Evolutionary conservation across 2,797 vertebrate genomes (phyloP).

Genomic region (Cynodonichthys magdalenae): DNA sequence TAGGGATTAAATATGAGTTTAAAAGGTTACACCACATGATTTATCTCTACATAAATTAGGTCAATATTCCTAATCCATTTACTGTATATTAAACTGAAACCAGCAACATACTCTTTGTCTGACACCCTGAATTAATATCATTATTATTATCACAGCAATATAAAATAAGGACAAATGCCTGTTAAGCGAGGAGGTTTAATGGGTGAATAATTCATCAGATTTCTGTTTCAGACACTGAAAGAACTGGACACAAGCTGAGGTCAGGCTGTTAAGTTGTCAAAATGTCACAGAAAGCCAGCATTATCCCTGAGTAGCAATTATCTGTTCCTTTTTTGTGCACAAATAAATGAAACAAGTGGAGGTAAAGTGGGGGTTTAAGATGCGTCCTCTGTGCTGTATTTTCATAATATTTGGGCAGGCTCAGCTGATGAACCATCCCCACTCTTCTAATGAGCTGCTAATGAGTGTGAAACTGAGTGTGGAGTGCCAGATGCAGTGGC

Average conservation of each 20-base stretch:
- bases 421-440: constrained; percentile 51
- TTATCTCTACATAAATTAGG: no score
- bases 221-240: neutral
- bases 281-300: neutral
- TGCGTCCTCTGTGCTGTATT: constrained; percentile 27
- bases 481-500: constrained; percentile 57
- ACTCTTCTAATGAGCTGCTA: constrained; percentile 70
- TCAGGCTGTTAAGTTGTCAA: neutral
- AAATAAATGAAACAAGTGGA: neutral
- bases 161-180: no score
- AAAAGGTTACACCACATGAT: no score
- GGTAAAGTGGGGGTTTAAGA: constrained; percentile 2
- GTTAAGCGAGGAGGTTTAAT: no score
- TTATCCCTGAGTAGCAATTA: neutral
- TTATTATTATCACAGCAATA: no score
- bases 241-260: neutral
- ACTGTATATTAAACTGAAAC: no score
- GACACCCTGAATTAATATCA: no score
- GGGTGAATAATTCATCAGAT: no score
- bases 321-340: constrained; percentile 1
- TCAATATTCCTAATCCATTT: no score
- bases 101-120: no score
- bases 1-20: no score
- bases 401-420: constrained; percentile 60
- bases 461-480: constrained; percentile 68